Evolutionary conservation across 2,113 vertebrate species (phyloP), one percentile per base, ranked within the genome.

Genomic region (Elachura formosa): DNA sequence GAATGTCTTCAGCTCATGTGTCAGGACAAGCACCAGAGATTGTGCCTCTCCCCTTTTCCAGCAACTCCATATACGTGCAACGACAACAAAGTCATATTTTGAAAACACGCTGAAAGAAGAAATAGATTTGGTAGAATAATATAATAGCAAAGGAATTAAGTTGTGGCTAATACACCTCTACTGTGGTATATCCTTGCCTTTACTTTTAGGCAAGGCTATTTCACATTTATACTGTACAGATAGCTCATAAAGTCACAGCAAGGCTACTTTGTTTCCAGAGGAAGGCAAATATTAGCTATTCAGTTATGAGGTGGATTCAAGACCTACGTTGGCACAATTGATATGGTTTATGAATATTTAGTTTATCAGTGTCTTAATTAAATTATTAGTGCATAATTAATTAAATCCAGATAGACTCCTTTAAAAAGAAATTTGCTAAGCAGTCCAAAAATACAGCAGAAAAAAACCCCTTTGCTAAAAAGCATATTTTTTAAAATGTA

Each of bases 361-460:
- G 52, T 94, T 96, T 94, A 93, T 87, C 84, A 94, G 54, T 34
- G 55, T 80, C 41, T 56, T 75, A 83, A n/a, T n/a, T n/a, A n/a
- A n/a, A n/a, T n/a, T n/a, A n/a, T n/a, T n/a, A n/a, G n/a, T n/a
- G n/a, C 91, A 94, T 88, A 90, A 93, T 85, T 92, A 91, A 95
- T 93, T 87, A 26, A 83, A 72, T 51, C 25, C 31, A 89, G 51
- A 51, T 67, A 80, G 40, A 58, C 41, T 59, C 19, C 61, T 89
- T 82, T 84, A 90, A 82, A 96, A 68, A 95, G n/a, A 45, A 61
- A 80, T 90, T 95, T 90, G 19, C 74, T 79, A 82, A 58, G 23
- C n/a, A 66, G 48, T 82, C 85, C 77, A 62, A 51, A 18, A 62
- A 87, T 38, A 77, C 6, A 40, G 40, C 21, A 36, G 73, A 52